phyloP scores from a whole-genome alignment of 2,888 invertebrate genomes.

The Pasiphila rectangulata region DNA sequence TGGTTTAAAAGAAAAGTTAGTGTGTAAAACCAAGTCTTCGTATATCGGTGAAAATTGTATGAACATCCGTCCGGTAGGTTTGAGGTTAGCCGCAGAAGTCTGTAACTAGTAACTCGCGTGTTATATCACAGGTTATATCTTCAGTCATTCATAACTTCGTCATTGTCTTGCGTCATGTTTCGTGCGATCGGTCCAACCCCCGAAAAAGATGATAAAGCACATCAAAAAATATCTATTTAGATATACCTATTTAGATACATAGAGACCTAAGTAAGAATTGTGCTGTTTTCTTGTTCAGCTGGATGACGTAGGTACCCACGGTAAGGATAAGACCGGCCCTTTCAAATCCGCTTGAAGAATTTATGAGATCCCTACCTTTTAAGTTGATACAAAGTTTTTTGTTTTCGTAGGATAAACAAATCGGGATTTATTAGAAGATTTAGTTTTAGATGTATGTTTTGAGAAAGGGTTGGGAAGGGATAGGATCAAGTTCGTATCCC shows the following conservation, averaged over 20 bases:
- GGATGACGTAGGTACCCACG: slow-evolving; percentile 1
- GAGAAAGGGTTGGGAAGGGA: not conserved
- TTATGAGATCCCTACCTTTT: slow-evolving; percentile 46
- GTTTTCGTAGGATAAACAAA: slow-evolving; percentile 30
- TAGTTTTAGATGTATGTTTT: slow-evolving; percentile 15
- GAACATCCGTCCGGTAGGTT: no score
- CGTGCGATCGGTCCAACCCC: no score
- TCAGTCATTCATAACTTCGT: no score
- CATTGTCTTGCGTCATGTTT: no score
- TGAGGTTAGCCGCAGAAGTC: no score
- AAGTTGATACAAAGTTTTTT: slow-evolving; percentile 38
- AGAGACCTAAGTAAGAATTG: not conserved
- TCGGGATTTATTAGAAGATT: slow-evolving; percentile 23
- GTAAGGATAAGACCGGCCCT: slow-evolving; percentile 25
- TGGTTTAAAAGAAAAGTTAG: no score
- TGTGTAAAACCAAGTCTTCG: no score
- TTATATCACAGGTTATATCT: no score
- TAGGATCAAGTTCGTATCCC: not conserved
- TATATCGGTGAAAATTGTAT: no score
- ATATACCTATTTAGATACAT: not conserved
- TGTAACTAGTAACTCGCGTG: no score
- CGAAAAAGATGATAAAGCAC: no score
- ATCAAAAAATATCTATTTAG: not conserved
- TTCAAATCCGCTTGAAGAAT: slow-evolving; percentile 47
- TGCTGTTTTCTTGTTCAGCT: slow-evolving; percentile 4